Base-by-base conservation (phyloP, 1,140 invertebrate species). In the Neoseiulus cucumeris region DNA sequence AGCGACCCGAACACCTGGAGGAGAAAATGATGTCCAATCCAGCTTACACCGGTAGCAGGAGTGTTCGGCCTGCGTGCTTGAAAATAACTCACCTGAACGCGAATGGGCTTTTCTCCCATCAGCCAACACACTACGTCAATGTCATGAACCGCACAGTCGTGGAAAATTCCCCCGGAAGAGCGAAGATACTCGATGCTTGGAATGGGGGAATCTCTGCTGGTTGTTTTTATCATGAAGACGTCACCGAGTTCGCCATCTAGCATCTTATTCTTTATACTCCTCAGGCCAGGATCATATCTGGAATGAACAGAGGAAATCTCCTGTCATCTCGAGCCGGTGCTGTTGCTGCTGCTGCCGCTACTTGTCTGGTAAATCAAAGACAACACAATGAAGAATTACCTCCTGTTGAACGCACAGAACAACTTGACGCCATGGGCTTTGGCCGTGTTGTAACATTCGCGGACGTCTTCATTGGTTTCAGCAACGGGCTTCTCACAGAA, bases 401-500 rank as follows among this genome's bases (percentile, higher is more conserved):
- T 59, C 22, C 77, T 75, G 71, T 85, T 84, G 72, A 85, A 85
- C 14, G 84, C 83, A 65, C 79, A 80, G 47, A 84, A 80, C 5
- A 85, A 72, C 1, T 80, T 76, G 42, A 77, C 78, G 1, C 78
- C 76, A 22, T 78, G 75, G 64, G 79, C 75, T 55, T 78, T 76
- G 0, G 84, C 83, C 0, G 78, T 70, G 14, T 82, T 76, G 68
- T 83, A 85, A 68, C 82, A 84, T 33, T 78, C 78, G 42, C 73
- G 74, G 0, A 80, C 80, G 1, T 78, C 75, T 33, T 77, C 73
- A 0, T 77, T 72, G 64, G 78, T 74, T 55, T 82, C 76, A 14
- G 83, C 82, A 22, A 86, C 79, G 0, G 85, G 85, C 71, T 86
- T 86, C 71, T 86, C 84, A 70, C 83, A 84, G 70, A 85, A 83